Evolutionary conservation across 2,797 vertebrate species (phyloP).

Genomic region (Sparidentex hasta): DNA sequence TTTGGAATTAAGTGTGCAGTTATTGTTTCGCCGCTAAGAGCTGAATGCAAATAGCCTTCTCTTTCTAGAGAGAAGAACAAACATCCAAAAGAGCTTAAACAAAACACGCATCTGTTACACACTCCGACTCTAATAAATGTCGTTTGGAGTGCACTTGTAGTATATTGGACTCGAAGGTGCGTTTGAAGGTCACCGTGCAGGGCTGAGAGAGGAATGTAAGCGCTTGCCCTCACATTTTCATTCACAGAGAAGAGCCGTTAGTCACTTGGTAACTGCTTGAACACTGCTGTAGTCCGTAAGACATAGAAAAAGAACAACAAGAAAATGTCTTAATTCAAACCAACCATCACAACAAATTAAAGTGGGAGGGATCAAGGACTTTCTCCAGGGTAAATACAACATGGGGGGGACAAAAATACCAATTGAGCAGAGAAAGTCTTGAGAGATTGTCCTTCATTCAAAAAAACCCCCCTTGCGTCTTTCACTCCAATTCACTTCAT

Average conservation of each 20-base stretch:
- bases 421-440: slow-evolving; percentile 78
- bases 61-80: slow-evolving; percentile 44
- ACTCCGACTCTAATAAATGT: slow-evolving; percentile 42
- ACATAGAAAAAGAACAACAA: slow-evolving; percentile 71
- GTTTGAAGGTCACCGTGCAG: slow-evolving; percentile 61
- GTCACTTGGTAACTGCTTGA: slow-evolving; percentile 59
- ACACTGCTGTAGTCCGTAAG: slow-evolving; percentile 66
- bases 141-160: slow-evolving; percentile 50
- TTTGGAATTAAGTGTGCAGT: slow-evolving; percentile 73
- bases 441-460: slow-evolving; percentile 80
- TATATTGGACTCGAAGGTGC: slow-evolving; percentile 64
- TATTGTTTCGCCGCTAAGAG: slow-evolving; percentile 53
- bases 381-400: slow-evolving; percentile 70
- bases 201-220: slow-evolving; percentile 53
- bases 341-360: slow-evolving; percentile 81
- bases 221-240: slow-evolving; percentile 61
- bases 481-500: slow-evolving; percentile 70
- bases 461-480: slow-evolving; percentile 44
- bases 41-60: slow-evolving; percentile 65
- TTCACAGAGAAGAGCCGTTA: slow-evolving; percentile 69
- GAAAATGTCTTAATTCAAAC: slow-evolving; percentile 81
- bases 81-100: slow-evolving; percentile 52
- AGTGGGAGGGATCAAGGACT: slow-evolving; percentile 72
- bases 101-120: slow-evolving; percentile 41
- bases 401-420: slow-evolving; percentile 38